These are phyloP conservation scores for Gibbula magus DNA, from an alignment of 2,888 invertebrate genomes.

Conservation along the genomic window DNA sequence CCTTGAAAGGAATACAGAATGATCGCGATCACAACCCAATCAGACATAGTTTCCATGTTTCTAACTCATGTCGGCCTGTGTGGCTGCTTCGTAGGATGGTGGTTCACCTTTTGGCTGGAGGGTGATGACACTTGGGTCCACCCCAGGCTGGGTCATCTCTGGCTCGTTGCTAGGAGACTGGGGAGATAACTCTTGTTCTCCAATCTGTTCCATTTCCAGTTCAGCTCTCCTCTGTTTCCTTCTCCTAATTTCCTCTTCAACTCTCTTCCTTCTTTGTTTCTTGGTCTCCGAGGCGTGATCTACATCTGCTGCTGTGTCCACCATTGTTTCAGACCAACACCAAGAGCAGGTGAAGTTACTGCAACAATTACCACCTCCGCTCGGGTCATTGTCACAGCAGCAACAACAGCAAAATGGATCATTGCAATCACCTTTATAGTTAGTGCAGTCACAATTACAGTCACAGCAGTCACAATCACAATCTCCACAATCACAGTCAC, in stretches of 20 bases:
- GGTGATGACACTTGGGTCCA: not conserved
- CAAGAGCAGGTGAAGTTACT: too few species aligned
- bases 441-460: not conserved
- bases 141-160: not conserved
- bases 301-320: not conserved
- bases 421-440: not conserved
- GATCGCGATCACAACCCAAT: too few species aligned
- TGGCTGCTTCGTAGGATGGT: not conserved
- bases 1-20: too few species aligned
- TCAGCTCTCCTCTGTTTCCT: not conserved
- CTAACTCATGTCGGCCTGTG: too few species aligned
- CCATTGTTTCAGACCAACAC: not conserved
- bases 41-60: too few species aligned
- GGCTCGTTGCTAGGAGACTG: not conserved
- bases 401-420: not conserved
- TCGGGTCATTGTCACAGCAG: not conserved
- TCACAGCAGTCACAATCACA: not conserved
- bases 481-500: not conserved
- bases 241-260: not conserved
- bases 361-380: not conserved
- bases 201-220: not conserved
- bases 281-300: not conserved
- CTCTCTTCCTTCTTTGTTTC: not conserved
- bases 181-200: too few species aligned
- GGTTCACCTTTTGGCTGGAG: not conserved